These are phyloP conservation scores for Caenorhabditis becei DNA, from an alignment of 2,888 invertebrate genomes.

Conservation along the genomic window DNA sequence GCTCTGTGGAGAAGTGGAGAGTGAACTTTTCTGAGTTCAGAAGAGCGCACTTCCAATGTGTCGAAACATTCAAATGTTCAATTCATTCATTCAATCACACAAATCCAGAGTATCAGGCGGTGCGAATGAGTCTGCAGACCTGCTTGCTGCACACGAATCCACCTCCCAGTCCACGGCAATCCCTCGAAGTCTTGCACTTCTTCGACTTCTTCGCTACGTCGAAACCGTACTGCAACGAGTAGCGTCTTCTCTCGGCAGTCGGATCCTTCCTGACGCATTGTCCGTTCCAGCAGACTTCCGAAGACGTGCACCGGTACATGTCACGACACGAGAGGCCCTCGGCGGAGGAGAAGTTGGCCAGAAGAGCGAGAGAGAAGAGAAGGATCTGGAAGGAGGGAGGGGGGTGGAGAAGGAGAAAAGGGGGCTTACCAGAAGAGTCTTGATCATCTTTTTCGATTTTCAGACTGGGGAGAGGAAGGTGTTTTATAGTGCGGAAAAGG, in stretches of 20 bases:
- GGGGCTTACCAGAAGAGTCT: not conserved
- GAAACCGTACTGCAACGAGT: not conserved
- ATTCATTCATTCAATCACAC: not conserved
- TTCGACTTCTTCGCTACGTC: slow-evolving; percentile 1
- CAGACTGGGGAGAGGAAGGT: no score
- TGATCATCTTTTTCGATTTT: no score
- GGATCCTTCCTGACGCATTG: slow-evolving; percentile 8
- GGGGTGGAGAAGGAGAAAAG: not conserved
- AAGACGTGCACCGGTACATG: slow-evolving; percentile 5
- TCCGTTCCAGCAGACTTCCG: slow-evolving; percentile 21
- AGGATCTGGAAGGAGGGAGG: not conserved
- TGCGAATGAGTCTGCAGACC: not conserved
- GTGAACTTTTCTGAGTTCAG: no score
- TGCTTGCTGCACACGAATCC: slow-evolving; percentile 21
- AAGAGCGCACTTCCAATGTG: not conserved
- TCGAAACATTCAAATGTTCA: slow-evolving; percentile 4
- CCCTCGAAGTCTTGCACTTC: not conserved
- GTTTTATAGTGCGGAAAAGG: no score
- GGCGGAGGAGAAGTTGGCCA: not conserved
- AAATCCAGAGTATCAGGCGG: not conserved
- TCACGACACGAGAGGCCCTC: not conserved
- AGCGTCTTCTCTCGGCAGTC: not conserved
- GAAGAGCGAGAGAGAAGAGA: not conserved
- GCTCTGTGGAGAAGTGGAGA: no score
- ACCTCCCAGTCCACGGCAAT: not conserved